Conservation (phyloP, 2,797 vertebrate genomes). For the Fistularia tabacaria region DNA sequence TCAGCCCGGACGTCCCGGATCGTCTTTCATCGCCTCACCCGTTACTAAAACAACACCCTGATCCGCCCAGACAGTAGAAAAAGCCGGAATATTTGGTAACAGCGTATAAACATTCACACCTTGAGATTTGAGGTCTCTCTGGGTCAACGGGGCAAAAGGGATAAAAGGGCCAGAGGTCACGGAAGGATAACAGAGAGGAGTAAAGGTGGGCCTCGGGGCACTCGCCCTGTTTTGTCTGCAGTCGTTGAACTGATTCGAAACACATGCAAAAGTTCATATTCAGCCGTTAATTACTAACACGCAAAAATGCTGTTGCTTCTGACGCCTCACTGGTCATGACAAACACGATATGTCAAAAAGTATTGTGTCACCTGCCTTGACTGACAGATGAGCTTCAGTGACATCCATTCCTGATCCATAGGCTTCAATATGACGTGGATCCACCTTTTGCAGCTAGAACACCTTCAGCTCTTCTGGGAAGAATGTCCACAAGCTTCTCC, state of each 20-base stretch:
- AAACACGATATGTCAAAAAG: too few species aligned
- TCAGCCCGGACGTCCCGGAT: constrained; percentile 19
- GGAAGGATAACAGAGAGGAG: constrained; percentile 23
- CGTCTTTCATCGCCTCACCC: constrained; percentile 6
- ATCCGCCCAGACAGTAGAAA: not conserved
- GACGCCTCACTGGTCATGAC: too few species aligned
- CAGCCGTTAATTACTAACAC: not conserved
- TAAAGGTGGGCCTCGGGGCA: constrained; percentile 5
- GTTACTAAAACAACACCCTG: not conserved
- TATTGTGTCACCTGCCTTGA: too few species aligned
- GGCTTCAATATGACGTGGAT: too few species aligned
- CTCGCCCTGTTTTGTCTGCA: constrained; percentile 23
- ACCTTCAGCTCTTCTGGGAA: too few species aligned
- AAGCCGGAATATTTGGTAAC: constrained; percentile 22
- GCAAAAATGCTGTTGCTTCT: not conserved
- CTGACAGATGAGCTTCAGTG: too few species aligned
- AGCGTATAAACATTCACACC: constrained; percentile 38
- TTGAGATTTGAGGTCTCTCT: constrained; percentile 4
- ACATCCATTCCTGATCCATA: too few species aligned
- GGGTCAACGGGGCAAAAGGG: constrained; percentile 19
- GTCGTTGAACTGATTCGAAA: constrained; percentile 10
- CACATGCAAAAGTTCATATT: not conserved
- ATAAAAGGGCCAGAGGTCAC: constrained; percentile 24
- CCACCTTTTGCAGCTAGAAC: too few species aligned
- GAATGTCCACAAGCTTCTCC: too few species aligned